Evolutionary conservation across 2,888 invertebrate genomes (phyloP), one percentile per base, ranked within the genome.

Genomic region (Acleris cristana): DNA sequence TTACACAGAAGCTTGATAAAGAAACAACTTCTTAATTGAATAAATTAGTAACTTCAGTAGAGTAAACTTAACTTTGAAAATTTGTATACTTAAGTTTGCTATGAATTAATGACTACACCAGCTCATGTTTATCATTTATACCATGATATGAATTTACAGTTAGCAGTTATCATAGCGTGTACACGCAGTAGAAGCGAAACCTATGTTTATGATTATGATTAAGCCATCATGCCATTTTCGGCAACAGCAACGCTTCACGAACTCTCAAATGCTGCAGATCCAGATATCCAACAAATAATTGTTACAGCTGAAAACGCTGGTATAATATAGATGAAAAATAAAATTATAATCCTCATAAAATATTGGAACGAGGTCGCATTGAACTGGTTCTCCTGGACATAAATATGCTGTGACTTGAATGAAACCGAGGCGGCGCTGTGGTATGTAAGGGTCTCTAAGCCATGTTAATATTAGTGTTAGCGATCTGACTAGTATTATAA

Each of bases 371-470:
- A 71, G 69, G 73, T 69, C 70, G 74, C 76, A 76, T 79, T 76
- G 73, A 82, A 78, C 79, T 77, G 80, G 81, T 76, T 72, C 72
- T 75, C 70, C 65, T 54, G 75, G 65, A 70, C 84, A 85, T 87
- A 87, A 86, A 87, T 87, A 86, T 80, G 78, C 74, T 82, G 73
- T 80, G 81, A 82, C 77, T 79, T 83, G 79, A 83, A 86, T 85
- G 78, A 81, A 79, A 78, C 76, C 76, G 70, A 52, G 71, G 76
- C 53, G 12, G 79, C 74, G 59, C 44, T 18, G 69, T 69, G 76
- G 86, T 87, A 85, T 71, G 83, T 76, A 76, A 18, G 65, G 65
- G 55, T 63, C n/a, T 63, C n/a, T 18, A 3, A 30, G 10, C 8
- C 23, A n/a, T 48, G 16, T 19, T 23, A 21, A 58, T 21, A 48